Evolutionary conservation across 2,113 vertebrate genomes (phyloP).

Genomic region (Struthidea cinerea): DNA sequence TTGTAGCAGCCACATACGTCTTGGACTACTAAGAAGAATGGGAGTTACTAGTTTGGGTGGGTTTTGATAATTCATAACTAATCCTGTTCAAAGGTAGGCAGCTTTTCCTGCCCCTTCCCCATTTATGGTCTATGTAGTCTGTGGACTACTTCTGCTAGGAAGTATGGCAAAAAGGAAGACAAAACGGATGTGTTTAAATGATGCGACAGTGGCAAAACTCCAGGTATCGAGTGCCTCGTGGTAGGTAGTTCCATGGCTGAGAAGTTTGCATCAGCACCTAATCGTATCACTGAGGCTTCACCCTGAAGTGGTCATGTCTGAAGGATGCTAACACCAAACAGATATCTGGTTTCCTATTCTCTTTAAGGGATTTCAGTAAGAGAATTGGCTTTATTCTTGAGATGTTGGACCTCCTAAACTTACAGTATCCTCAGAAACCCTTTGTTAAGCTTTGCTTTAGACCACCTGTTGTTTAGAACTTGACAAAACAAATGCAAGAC

Average conservation of each 20-base stretch:
- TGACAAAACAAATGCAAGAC: conserved; percentile 14
- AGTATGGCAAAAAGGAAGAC: neutral
- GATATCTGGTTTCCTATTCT: neutral
- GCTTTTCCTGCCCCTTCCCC: neutral
- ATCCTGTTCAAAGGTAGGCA: neutral
- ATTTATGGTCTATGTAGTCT: neutral
- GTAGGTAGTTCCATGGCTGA: neutral
- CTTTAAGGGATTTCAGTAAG: neutral
- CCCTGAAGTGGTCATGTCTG: neutral
- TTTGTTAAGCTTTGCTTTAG: conserved; percentile 15
- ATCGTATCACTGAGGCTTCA: accelerated
- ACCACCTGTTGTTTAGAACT: conserved; percentile 32
- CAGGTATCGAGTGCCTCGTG: neutral
- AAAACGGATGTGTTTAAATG: neutral
- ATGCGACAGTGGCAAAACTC: neutral
- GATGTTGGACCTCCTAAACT: neutral
- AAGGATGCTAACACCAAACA: neutral
- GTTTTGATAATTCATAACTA: neutral
- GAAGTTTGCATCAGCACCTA: neutral
- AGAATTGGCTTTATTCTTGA: neutral
- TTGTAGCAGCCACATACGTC: neutral
- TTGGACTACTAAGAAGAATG: neutral
- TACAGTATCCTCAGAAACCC: neutral
- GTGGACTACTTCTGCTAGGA: neutral
- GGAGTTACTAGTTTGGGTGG: neutral